Percentiles rank a stretch among this genome's conserved stretches.
Evolutionary conservation across 2,888 invertebrate genomes (phyloP).

Genomic region (Eupsilia transversa): DNA sequence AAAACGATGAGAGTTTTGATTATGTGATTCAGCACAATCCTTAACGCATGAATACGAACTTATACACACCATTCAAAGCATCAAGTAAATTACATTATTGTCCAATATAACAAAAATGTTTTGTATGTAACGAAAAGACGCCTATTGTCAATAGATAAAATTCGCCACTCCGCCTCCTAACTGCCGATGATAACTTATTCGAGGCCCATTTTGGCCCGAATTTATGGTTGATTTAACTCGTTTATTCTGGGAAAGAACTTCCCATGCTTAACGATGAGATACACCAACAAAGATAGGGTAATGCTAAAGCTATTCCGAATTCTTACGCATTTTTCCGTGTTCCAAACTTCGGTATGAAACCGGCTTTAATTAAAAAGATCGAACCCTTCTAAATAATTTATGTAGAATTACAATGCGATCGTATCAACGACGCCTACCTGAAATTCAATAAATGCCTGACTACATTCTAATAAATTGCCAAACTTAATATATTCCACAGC

Average conservation of each 20-base stretch:
- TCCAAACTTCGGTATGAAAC: conserved; percentile 35
- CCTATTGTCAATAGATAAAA: conserved; percentile 82
- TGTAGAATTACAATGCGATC: conserved; percentile 27
- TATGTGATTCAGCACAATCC: conserved; percentile 8
- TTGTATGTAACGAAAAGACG: conserved; percentile 68
- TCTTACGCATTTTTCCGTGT: conserved; percentile 59
- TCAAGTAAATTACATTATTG: conserved; percentile 32
- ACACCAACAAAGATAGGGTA: conserved; percentile 71
- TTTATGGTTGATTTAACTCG: conserved; percentile 87
- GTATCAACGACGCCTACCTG: conserved; percentile 22
- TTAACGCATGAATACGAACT: conserved; percentile 2
- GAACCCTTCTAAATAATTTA: conserved; percentile 42
- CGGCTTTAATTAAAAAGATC: conserved; percentile 54
- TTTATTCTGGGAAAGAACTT: conserved; percentile 81
- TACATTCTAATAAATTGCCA: conserved; percentile 18
- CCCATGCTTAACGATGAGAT: conserved; percentile 75
- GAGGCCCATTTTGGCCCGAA: conserved; percentile 82
- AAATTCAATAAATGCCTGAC: conserved; percentile 23
- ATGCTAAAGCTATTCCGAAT: conserved; percentile 68
- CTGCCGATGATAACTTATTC: conserved; percentile 87
- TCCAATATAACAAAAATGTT: conserved; percentile 69
- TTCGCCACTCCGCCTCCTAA: conserved; percentile 79
- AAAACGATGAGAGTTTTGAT: neutral
- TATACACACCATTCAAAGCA: conserved; percentile 25
- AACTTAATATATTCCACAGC: conserved; percentile 1